Evolutionary conservation across 2,113 vertebrate species (phyloP), one percentile per base, ranked within the genome.

Genomic region (Podocnemis expansa): DNA sequence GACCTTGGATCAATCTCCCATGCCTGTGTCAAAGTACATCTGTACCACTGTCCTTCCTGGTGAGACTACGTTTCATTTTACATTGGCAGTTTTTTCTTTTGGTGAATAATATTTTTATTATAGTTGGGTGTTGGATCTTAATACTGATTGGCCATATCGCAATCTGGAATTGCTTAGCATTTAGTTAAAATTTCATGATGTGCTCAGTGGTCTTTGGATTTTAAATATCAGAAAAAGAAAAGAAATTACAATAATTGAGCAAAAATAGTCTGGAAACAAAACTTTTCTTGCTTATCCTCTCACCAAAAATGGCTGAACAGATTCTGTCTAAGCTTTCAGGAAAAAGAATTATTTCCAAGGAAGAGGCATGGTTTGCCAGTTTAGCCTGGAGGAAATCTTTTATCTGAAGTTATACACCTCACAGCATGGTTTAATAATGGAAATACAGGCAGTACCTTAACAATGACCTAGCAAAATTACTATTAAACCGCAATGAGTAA

Each of bases 321-420:
- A 60, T 87, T 83, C 21, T 6, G 34, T 76, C 84, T 52, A 81
- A 78, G 8, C 9, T 89, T 95, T 70, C 29, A 84, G 43, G 84
- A 9, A 6, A 93, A 4, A 25, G 1, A 54, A 22, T 2, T 75
- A 24, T 16, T 94, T 93, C 45, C 43, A 85, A 87, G 85, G 3
- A 11, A 76, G 55, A 87, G 47, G 38, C 89, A 25, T 80, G 38
- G 3, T 85, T 94, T 89, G 3, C 10, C 43, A 49, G 19, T 89
- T 0, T 0, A 90, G 17, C 22, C 88, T 56, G 76, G 29, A 87
- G 60, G 34, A 17, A 41, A 85, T 45, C 10, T 89, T 94, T 93
- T 47, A 49, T 56, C 87, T 90, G 56, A 91, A 96, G 85, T 89
- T 85, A 80, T 80, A 95, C 93, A 85, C 25, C 54, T 84, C 84